These are phyloP conservation scores for Cryptosula pallasiana DNA, from an alignment of 2,888 invertebrate genomes.

Conservation along the genomic window DNA sequence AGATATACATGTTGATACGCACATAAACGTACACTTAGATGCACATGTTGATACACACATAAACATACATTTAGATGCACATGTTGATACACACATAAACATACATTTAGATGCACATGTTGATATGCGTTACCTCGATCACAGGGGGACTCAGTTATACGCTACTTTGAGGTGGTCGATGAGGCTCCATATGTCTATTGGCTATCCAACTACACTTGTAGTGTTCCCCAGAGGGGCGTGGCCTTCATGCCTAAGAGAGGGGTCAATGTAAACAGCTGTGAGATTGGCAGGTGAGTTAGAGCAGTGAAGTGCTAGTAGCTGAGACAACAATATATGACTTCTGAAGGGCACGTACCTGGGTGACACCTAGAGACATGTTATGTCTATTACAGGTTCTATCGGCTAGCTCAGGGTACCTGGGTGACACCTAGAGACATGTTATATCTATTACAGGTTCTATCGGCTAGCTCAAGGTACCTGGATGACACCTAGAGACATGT, in stretches of 20 bases:
- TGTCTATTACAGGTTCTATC: no score
- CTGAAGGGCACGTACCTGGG: no score
- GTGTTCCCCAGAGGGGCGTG: slow-evolving; percentile 82
- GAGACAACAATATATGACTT: background rate
- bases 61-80: background rate
- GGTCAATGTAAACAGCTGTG: slow-evolving; percentile 72
- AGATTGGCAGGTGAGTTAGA: slow-evolving; percentile 63
- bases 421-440: no score
- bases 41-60: background rate
- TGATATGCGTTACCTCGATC: background rate
- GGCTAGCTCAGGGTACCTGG: no score
- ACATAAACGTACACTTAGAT: background rate
- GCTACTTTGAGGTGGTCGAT: slow-evolving; percentile 89
- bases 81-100: background rate
- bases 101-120: background rate
- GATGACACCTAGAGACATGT: no score
- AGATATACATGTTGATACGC: background rate
- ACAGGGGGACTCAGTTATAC: slow-evolving; percentile 91
- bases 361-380: no score
- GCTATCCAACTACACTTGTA: slow-evolving; percentile 81
- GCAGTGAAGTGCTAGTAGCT: background rate
- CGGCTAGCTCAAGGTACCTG: no score
- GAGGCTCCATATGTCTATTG: slow-evolving; percentile 86
- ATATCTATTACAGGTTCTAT: no score
- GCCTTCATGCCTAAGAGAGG: slow-evolving; percentile 93